Evolutionary conservation across 1,140 invertebrate genomes (phyloP).

Genomic region (Brachionus manjavacas): DNA sequence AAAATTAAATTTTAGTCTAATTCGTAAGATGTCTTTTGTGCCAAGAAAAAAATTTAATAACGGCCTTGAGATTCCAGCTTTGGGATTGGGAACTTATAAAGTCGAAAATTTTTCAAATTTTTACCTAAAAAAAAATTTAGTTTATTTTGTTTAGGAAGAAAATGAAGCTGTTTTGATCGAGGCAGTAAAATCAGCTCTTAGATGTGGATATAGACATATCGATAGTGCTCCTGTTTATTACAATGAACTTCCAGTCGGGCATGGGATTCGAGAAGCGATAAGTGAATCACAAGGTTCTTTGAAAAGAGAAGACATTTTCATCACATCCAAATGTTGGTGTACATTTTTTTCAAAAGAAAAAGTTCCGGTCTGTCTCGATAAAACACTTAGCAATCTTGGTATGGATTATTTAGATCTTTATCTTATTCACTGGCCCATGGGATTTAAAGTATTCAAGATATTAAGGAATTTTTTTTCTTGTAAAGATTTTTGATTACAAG

Average conservation of each 20-base stretch:
- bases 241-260: constrained; percentile 24
- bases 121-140: neutral
- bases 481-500: neutral
- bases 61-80: neutral
- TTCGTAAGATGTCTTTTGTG: neutral
- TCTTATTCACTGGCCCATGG: constrained; percentile 55
- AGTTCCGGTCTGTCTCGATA: constrained; percentile 46
- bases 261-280: neutral
- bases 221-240: constrained; percentile 38
- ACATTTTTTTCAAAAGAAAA: constrained; percentile 9
- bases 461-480: constrained; percentile 50
- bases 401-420: constrained; percentile 53
- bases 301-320: constrained; percentile 39
- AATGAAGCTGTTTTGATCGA: neutral
- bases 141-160: neutral
- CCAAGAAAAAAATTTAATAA: constrained; percentile 3
- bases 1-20: neutral
- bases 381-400: constrained; percentile 50
- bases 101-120: neutral
- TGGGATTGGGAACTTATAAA: constrained; percentile 33
- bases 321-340: constrained; percentile 22
- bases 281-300: neutral
- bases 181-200: constrained; percentile 31
- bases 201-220: constrained; percentile 28
- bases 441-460: constrained; percentile 46